Conservation (phyloP, 2,888 invertebrate species). For the Caenorhabditis angaria region DNA sequence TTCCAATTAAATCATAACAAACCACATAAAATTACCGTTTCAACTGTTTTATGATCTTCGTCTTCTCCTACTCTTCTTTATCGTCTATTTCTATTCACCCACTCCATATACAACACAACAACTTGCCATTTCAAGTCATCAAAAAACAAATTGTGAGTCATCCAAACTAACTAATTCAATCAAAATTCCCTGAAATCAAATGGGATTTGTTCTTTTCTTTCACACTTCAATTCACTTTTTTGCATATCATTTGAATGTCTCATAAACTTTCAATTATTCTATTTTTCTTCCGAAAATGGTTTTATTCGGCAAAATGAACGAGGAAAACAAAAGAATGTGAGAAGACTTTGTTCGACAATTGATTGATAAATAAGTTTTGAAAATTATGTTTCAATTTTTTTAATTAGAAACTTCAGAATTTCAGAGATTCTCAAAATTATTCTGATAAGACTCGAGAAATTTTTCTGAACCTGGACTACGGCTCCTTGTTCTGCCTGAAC, state of each 20-base stretch:
- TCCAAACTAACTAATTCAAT: not conserved
- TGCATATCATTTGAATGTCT: not conserved
- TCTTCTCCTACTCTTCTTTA: no score
- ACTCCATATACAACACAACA: no score
- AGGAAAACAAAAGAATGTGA: no score
- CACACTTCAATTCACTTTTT: not conserved
- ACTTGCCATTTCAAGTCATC: not conserved
- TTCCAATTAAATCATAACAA: not conserved
- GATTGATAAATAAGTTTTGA: no score
- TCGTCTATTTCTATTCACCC: no score
- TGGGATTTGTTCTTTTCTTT: not conserved
- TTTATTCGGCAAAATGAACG: not conserved
- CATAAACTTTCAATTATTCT: conserved; percentile 2
- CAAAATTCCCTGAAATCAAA: not conserved
- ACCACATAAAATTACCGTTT: not conserved
- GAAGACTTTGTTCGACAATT: not conserved
- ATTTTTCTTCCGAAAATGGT: not conserved
- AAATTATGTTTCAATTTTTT: no score
- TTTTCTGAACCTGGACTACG: no score
- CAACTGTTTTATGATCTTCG: not conserved
- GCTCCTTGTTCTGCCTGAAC: no score
- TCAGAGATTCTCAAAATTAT: no score
- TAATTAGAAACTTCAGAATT: no score
- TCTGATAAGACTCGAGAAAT: no score
- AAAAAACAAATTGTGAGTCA: not conserved